phyloP scores from a whole-genome alignment of 1,140 invertebrate genomes.

The Vanessa tameamea region DNA sequence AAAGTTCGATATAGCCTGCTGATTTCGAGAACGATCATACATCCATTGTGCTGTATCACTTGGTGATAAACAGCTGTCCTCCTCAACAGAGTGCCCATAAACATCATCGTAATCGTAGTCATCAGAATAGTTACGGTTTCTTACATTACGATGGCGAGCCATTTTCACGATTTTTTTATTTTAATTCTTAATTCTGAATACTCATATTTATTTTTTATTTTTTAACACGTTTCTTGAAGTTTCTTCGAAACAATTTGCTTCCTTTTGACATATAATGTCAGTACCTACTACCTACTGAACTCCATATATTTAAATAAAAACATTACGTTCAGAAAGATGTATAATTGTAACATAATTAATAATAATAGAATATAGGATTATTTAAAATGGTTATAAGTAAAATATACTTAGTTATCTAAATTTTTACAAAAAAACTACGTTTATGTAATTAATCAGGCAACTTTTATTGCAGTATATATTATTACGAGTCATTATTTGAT shows the following conservation, averaged over 20 bases:
- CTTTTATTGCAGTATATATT: too few species aligned
- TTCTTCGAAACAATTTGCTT: conserved; percentile 5
- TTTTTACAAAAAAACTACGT: too few species aligned
- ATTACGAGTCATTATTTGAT: too few species aligned
- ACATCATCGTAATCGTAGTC: conserved; percentile 96
- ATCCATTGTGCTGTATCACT: conserved; percentile 92
- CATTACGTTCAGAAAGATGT: conserved; percentile 6
- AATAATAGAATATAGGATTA: neutral
- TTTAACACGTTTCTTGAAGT: conserved; percentile 14
- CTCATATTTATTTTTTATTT: conserved; percentile 20
- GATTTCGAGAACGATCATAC: conserved; percentile 87
- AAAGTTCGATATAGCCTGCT: conserved; percentile 87
- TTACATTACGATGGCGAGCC: conserved; percentile 89
- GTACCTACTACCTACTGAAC: neutral
- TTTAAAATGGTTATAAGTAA: too few species aligned
- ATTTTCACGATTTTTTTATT: conserved; percentile 67
- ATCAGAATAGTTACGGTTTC: conserved; percentile 88
- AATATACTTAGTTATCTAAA: too few species aligned
- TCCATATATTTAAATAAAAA: neutral
- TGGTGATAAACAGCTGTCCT: conserved; percentile 93
- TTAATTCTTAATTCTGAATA: neutral
- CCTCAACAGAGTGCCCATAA: conserved; percentile 95
- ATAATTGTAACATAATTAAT: neutral
- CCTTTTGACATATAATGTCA: conserved; percentile 17
- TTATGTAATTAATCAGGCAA: too few species aligned